Base-by-base conservation (phyloP, 1,140 invertebrate genomes). In the Ephestia elutella region DNA sequence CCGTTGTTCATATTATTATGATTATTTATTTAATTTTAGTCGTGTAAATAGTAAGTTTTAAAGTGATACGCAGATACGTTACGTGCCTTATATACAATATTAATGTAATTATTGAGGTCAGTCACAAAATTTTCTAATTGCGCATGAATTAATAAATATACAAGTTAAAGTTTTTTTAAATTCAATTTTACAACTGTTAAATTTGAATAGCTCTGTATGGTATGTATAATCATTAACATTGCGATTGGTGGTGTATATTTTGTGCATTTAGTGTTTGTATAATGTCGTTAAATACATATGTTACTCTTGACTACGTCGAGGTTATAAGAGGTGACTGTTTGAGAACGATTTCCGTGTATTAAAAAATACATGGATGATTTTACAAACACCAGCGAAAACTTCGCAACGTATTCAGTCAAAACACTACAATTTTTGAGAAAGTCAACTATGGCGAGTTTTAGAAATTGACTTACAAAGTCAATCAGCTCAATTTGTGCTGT, bases 31-130 rank as follows among this genome's bases (percentile, higher is more conserved):
- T 64, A 57, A 54, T 62, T 60, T 54, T 57, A 62, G 55, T 63
- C 32, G 68, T 68, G 66, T 71, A 71, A 66, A 71, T 68, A 68
- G 54, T 71, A 68, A 68, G 54, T 68, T 56, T 58, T 69, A 59
- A 65, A 68, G 66, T 71, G 66, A 71, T 68, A 68, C 56, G 57
- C 61, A 48, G 44, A 62, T 59, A 65, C 50, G 59, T 66, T 68
- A 65, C 63, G 66, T 71, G 66, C 69, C 69, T 71, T 71, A 71
- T 67, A 53, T 53, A 53, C 50, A 53, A 25, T 25, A 53, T 62
- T 58, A 60, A 49, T 17, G n/a, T 15, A 3, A 15, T 44, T 44
- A 15, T 44, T 44, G 38, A 44, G 10, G 38, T 44, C 38, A 15
- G 38, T 44, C 38, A 44, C 38, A 44, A 44, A 15, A 44, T 44